These are phyloP conservation scores for Calycopis cecrops DNA, from an alignment of 1,140 invertebrate species.

Conservation along the genomic window DNA sequence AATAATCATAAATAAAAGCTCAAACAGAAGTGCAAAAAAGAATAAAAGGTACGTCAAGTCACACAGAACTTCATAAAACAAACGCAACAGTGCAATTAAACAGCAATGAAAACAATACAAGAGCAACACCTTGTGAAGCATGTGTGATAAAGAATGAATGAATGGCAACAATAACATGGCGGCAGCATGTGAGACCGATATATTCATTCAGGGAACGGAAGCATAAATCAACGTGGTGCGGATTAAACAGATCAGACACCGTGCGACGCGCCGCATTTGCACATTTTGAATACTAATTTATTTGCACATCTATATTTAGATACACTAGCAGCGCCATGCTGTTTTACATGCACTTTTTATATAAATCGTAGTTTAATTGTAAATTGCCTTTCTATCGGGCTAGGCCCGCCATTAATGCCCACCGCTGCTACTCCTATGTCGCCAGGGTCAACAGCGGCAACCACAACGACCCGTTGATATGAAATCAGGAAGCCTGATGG, in stretches of 20 bases:
- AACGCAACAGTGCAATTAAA: neutral
- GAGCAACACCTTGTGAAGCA: conserved; percentile 28
- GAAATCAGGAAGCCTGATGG: too few relatives aligned
- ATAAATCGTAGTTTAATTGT: too few relatives aligned
- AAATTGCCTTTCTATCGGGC: too few relatives aligned
- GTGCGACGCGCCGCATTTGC: neutral
- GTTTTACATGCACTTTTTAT: too few relatives aligned
- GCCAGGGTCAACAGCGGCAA: too few relatives aligned
- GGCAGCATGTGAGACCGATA: conserved; percentile 53
- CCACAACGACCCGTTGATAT: too few relatives aligned
- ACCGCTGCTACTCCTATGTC: too few relatives aligned
- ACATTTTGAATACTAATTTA: neutral
- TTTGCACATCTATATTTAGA: conserved; percentile 5
- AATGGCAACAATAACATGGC: conserved; percentile 48
- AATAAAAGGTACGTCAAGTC: neutral
- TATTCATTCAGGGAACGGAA: conserved; percentile 64
- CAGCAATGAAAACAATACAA: too few relatives aligned
- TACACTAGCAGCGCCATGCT: too few relatives aligned
- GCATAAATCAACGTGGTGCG: conserved; percentile 61
- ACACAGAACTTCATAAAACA: neutral
- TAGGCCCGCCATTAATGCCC: too few relatives aligned
- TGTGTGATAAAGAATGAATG: conserved; percentile 46
- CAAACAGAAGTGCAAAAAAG: too few relatives aligned
- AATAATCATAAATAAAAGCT: too few relatives aligned
- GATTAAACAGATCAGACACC: neutral